Evolutionary conservation across 2,113 vertebrate genomes (phyloP).

Genomic region (Steatornis caripensis): DNA sequence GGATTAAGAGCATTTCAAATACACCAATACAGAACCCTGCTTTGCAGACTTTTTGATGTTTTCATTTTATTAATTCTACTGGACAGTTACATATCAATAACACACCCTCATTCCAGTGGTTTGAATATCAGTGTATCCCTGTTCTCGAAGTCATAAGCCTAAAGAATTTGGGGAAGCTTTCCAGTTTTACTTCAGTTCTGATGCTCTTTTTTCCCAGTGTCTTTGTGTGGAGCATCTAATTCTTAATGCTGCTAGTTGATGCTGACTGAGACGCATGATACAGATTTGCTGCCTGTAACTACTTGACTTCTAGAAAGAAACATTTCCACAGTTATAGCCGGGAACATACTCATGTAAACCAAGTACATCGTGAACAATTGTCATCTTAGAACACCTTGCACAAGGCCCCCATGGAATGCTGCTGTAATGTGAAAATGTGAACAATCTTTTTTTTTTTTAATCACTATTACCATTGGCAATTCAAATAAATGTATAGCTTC

Average conservation of each 20-base stretch:
- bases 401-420: neutral
- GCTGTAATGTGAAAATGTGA: neutral
- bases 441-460: neutral
- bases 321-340: neutral
- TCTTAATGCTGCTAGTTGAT: neutral
- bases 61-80: neutral
- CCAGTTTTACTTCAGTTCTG: neutral
- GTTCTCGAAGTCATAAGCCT: neutral
- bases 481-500: neutral
- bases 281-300: neutral
- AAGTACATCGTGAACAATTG: neutral
- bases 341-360: neutral
- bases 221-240: neutral
- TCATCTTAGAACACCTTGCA: neutral
- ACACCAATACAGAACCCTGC: neutral
- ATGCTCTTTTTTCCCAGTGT: neutral
- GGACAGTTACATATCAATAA: neutral
- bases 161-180: neutral
- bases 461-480: neutral
- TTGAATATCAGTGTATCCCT: neutral
- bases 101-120: neutral
- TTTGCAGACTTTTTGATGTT: neutral
- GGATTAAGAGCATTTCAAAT: neutral
- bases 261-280: rapidly evolving
- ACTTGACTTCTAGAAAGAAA: neutral